Percentiles rank a stretch among this genome's conserved stretches.
These are phyloP conservation scores for Eupithecia subfuscata DNA, from an alignment of 2,888 invertebrate genomes.

Conservation along the genomic window DNA sequence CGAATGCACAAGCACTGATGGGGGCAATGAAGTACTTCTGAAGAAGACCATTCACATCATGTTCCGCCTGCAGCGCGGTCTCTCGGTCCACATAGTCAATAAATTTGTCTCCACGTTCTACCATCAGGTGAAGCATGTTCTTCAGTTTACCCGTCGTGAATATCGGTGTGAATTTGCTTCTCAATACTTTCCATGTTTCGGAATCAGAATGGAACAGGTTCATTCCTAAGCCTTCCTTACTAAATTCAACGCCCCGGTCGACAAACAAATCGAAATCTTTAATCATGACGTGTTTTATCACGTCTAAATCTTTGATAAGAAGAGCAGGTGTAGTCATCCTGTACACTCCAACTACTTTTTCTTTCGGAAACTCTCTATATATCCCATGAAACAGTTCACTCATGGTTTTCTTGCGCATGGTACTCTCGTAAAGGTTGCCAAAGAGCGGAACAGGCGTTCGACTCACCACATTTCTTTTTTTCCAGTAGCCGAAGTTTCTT, in stretches of 20 bases:
- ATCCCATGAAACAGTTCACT: constrained; percentile 22
- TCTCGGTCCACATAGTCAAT: constrained; percentile 32
- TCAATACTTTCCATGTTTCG: constrained; percentile 59
- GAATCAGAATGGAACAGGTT: constrained; percentile 64
- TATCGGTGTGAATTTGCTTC: constrained; percentile 59
- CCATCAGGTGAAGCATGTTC: constrained; percentile 60
- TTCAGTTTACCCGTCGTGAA: constrained; percentile 67
- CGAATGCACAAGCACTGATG: constrained; percentile 59
- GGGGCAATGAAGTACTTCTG: constrained; percentile 56
- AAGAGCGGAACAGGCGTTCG: constrained; percentile 57
- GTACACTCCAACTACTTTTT: constrained; percentile 64
- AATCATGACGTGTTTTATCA: constrained; percentile 62
- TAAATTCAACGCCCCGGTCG: constrained; percentile 61
- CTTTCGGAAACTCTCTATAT: constrained; percentile 57
- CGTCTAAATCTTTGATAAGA: constrained; percentile 61
- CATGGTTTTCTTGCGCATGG: constrained; percentile 36
- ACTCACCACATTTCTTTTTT: constrained; percentile 51
- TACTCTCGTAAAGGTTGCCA: constrained; percentile 56
- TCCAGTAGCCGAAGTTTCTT: constrained; percentile 62
- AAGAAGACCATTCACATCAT: constrained; percentile 50
- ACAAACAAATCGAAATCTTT: constrained; percentile 63
- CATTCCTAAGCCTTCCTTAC: constrained; percentile 56
- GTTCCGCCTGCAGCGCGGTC: constrained; percentile 43
- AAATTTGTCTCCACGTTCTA: constrained; percentile 46
- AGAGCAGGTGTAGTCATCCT: constrained; percentile 59